Percentiles rank a stretch among this genome's conserved stretches.
Conservation (phyloP, 2,113 vertebrate species). For the Cynopterus brachyotis region DNA sequence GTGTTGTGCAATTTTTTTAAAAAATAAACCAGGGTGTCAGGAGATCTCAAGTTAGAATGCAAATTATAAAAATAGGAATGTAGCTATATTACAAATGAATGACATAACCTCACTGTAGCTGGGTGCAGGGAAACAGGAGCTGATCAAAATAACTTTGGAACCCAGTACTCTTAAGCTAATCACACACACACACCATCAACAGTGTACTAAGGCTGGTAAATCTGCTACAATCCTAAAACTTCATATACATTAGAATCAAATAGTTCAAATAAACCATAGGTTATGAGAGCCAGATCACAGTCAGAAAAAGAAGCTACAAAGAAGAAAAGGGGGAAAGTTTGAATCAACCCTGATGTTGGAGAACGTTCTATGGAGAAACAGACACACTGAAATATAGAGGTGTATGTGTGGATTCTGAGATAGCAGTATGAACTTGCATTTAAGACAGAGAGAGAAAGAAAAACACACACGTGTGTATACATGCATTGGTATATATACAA, state of each 20-base stretch:
- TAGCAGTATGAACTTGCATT: neutral
- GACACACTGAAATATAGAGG: neutral
- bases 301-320: neutral
- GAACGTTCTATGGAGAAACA: neutral
- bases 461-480: neutral
- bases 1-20: neutral
- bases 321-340: neutral
- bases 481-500: neutral
- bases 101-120: neutral
- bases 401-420: neutral
- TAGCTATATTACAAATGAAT: neutral
- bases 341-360: neutral
- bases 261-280: neutral
- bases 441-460: neutral
- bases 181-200: neutral
- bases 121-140: neutral
- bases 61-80: neutral
- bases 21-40: neutral
- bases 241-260: neutral
- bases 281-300: neutral
- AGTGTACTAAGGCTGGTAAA: neutral
- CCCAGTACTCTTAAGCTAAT: neutral
- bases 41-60: neutral
- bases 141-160: neutral
- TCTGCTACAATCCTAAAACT: neutral